phyloP scores from a whole-genome alignment of 30 jellyfish, hydroid and myxozoan species.

The Hydractinia echinata region DNA sequence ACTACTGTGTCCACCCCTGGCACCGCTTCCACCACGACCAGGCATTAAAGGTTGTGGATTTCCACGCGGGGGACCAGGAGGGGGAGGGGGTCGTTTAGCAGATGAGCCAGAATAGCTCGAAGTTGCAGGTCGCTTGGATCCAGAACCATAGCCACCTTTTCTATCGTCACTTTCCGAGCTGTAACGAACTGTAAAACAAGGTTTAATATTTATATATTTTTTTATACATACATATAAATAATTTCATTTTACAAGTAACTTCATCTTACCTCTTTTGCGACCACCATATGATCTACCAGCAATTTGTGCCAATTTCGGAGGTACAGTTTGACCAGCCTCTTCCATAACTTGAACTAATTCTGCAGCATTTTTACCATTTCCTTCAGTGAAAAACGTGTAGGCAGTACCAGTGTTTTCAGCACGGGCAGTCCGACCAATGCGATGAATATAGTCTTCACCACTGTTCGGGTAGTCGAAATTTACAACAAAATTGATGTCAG shows the following conservation, averaged over 20 bases:
- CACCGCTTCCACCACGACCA: slow-evolving; percentile 51
- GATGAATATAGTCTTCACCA: slow-evolving; percentile 92
- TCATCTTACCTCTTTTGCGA: slow-evolving; percentile 33
- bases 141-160: slow-evolving; percentile 15
- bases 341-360: slow-evolving; percentile 63
- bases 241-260: background rate
- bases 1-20: slow-evolving; percentile 36
- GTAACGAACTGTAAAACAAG: slow-evolving; percentile 27
- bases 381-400: slow-evolving; percentile 89
- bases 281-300: slow-evolving; percentile 49
- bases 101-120: slow-evolving; percentile 41
- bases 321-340: slow-evolving; percentile 89
- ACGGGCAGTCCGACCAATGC: slow-evolving; percentile 97
- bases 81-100: slow-evolving; percentile 15
- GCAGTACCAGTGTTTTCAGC: slow-evolving; percentile 90
- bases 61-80: slow-evolving; percentile 29
- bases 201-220: background rate
- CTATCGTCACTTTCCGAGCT: slow-evolving; percentile 40
- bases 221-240: background rate
- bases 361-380: slow-evolving; percentile 58
- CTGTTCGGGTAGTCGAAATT: slow-evolving; percentile 86
- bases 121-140: slow-evolving; percentile 21
- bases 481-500: slow-evolving; percentile 90
- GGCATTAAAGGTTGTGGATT: slow-evolving; percentile 28
- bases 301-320: slow-evolving; percentile 60